Evolutionary conservation across 2,797 vertebrate species (phyloP), one percentile per base, ranked within the genome.

Genomic region (Malacoraja senta): DNA sequence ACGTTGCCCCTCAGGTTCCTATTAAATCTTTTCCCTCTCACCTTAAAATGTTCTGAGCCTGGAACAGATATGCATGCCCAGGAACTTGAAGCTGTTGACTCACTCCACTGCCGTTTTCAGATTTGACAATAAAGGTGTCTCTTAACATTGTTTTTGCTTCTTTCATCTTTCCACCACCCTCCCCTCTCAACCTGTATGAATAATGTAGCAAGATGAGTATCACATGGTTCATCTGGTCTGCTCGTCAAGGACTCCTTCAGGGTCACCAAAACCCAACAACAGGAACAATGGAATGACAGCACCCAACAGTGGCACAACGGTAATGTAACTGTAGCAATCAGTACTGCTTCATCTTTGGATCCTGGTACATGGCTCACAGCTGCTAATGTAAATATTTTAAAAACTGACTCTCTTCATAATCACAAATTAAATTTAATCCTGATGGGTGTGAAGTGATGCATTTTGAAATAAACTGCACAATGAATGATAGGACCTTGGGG

Each of bases 151-250:
- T 80, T 93, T 78, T 93, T 94, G 93, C 94, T 72, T 93, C 95
- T 93, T 94, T 93, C 68, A 81, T 92, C 84, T 58, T 88, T 83
- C 71, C 19, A 74, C 71, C 24, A 81, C 29, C 15, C 83, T 86
- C 13, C 17, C 84, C 35, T 74, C n/a, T 35, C 58, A 61, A 68
- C 63, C 17, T 19, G 10, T 95, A 78, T 61, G 24, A 77, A 29
- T 63, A 35, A 94, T 77, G 93, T 96, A 99, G 98, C 98, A 99
- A 96, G 98, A 99, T 94, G 98, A 98, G 84, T 98, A 98, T 96
- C 98, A 99, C 94, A 99, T 98, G 98, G 97, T 99, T 96, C 98
- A 99, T 94, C 97, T 99, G 95, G 98, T 99, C 53, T 99, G 98
- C 94, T 96, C 98, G 94, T 98, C 98, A n/a, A 97, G 97, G 94